Evolutionary conservation across 2,797 vertebrate genomes (phyloP).

Genomic region (Sebastes vulpes): DNA sequence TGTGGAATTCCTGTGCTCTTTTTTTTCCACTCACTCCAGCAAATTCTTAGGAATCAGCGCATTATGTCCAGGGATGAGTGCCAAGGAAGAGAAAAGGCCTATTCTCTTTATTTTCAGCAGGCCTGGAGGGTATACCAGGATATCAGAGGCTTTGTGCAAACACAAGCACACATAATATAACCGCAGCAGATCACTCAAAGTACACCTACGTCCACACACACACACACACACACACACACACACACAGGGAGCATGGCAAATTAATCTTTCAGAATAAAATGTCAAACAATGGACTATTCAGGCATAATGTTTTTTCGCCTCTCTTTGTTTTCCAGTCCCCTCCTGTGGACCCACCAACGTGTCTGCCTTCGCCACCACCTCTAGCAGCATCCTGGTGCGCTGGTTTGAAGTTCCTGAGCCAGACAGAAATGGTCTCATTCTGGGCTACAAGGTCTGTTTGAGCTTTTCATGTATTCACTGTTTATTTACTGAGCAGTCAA

Average conservation of each 20-base stretch:
- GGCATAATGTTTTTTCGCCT: background rate
- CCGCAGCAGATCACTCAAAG: background rate
- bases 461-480: background rate
- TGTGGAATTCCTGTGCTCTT: conserved; percentile 64
- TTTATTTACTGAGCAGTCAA: conserved; percentile 2
- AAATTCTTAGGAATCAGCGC: conserved; percentile 66
- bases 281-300: conserved; percentile 3
- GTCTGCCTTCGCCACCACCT: conserved; percentile 92
- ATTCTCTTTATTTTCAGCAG: conserved; percentile 23
- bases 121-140: conserved; percentile 30
- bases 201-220: background rate
- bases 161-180: background rate
- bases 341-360: conserved; percentile 92
- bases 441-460: conserved; percentile 93
- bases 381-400: conserved; percentile 93
- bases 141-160: conserved; percentile 17
- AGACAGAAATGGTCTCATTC: conserved; percentile 93
- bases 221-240: background rate
- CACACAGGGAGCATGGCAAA: background rate
- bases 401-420: conserved; percentile 92
- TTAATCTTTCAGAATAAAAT: background rate
- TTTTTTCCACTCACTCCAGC: conserved; percentile 65
- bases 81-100: conserved; percentile 52
- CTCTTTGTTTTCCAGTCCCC: conserved; percentile 60
- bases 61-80: conserved; percentile 56